Evolutionary conservation across 2,888 invertebrate genomes (phyloP).

Genomic region (Calameuta filiformis): DNA sequence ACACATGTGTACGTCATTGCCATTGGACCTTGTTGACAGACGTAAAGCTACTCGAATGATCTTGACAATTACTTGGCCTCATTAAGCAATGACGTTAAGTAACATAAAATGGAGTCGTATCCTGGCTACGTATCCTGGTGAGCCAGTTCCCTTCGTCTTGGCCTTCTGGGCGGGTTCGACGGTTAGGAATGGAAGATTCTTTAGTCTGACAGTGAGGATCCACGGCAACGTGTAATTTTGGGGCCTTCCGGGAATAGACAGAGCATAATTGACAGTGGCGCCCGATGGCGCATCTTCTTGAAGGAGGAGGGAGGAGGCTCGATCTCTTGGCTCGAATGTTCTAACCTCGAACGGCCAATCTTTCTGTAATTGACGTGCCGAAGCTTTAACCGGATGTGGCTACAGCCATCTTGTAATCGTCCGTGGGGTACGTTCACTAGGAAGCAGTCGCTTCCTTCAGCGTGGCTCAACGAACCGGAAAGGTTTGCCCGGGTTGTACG

Average conservation of each 20-base stretch:
- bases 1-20: neutral
- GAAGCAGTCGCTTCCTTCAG: neutral
- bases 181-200: neutral
- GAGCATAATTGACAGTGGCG: conserved; percentile 55
- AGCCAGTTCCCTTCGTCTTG: neutral
- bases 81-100: neutral
- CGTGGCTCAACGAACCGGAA: neutral
- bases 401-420: neutral
- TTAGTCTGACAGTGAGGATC: neutral
- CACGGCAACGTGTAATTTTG: conserved; percentile 43
- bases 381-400: conserved; percentile 43
- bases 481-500: neutral
- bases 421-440: neutral
- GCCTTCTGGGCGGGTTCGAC: neutral
- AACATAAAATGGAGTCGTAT: neutral
- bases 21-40: neutral
- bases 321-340: neutral
- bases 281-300: conserved; percentile 13
- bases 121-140: too few relatives aligned
- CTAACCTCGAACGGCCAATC: conserved; percentile 11
- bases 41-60: neutral
- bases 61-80: neutral
- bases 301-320: conserved; percentile 6
- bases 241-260: conserved; percentile 54
- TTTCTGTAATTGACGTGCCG: conserved; percentile 37